Evolutionary conservation across 2,888 invertebrate species (phyloP), one percentile per base, ranked within the genome.

Genomic region (Dimorphilus gyrociliatus): DNA sequence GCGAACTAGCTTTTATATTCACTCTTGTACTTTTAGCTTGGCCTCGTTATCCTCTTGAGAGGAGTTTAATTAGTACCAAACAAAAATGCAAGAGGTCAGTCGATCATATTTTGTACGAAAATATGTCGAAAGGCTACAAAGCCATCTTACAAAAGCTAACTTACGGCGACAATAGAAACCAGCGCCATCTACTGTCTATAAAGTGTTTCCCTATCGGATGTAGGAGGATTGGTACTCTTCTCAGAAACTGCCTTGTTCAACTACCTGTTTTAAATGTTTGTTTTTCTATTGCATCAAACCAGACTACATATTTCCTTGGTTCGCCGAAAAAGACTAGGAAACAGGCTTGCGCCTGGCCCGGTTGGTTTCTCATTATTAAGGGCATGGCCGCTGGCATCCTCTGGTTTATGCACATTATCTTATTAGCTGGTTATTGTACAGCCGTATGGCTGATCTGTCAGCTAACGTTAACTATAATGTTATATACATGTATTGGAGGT

Each of bases 11-110:
- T 4, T 44, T 44, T 25, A 23, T 41, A 15, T 44, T 43, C 34
- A 34, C 34, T 10, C 29, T 39, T 7, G 23, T 38, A 4, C 30
- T 44, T 12, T 30, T 44, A 15, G 34, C 41, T 3, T 39, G 39
- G 41, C 36, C 42, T 3, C 32, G 33, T 29, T 37, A 39, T 26
- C 38, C 44, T 3, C 28, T 44, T 25, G 44, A 44, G 32, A 29
- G 36, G 12, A 43, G 42, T 29, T 30, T 44, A 3, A 12, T 37
- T 10, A 33, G 32, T 18, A 29, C 35, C 29, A 33, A 32, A 19
- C 32, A 30, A 7, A 36, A 40, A 17, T 24, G 38, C 15, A 32
- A 34, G 3, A 27, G 17, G 18, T 36, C 41, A 18, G 34, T 35
- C 28, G 32, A 39, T 4, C 28, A 31, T 14, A 10, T 34, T 16